Evolutionary conservation across 1,140 invertebrate genomes (phyloP).

Genomic region (Heliconius eleuchia): DNA sequence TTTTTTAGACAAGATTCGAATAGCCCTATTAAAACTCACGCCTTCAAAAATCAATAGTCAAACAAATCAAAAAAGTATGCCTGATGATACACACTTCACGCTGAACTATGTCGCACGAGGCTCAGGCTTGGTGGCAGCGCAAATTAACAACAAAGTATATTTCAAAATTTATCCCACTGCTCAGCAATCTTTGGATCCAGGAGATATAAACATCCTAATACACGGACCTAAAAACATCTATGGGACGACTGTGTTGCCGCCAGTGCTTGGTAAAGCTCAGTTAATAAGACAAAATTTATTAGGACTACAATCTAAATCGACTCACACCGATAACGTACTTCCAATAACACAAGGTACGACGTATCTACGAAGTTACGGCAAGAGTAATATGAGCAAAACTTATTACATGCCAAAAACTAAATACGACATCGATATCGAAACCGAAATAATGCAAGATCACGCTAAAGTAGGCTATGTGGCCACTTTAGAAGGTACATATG

Average conservation of each 20-base stretch:
- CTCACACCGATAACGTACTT: slow-evolving; percentile 65
- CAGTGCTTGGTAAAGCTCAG: slow-evolving; percentile 75
- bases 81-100: slow-evolving; percentile 66
- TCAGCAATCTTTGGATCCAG: slow-evolving; percentile 76
- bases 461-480: slow-evolving; percentile 72
- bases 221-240: slow-evolving; percentile 74
- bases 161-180: slow-evolving; percentile 80
- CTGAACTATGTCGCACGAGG: slow-evolving; percentile 82
- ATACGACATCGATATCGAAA: slow-evolving; percentile 74
- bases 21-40: slow-evolving; percentile 71
- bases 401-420: slow-evolving; percentile 74
- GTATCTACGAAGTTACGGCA: slow-evolving; percentile 70
- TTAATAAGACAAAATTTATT: slow-evolving; percentile 72
- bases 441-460: slow-evolving; percentile 62
- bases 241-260: slow-evolving; percentile 69
- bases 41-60: slow-evolving; percentile 48
- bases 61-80: slow-evolving; percentile 51
- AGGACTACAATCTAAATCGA: slow-evolving; percentile 61
- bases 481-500: slow-evolving; percentile 70
- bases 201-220: slow-evolving; percentile 76
- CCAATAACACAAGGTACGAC: slow-evolving; percentile 70
- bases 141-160: slow-evolving; percentile 75
- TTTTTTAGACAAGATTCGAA: slow-evolving; percentile 74
- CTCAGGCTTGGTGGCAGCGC: slow-evolving; percentile 81
- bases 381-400: slow-evolving; percentile 74